Evolutionary conservation across 2,797 vertebrate genomes (phyloP), one percentile per base, ranked within the genome.

Genomic region (Borostomias antarcticus): DNA sequence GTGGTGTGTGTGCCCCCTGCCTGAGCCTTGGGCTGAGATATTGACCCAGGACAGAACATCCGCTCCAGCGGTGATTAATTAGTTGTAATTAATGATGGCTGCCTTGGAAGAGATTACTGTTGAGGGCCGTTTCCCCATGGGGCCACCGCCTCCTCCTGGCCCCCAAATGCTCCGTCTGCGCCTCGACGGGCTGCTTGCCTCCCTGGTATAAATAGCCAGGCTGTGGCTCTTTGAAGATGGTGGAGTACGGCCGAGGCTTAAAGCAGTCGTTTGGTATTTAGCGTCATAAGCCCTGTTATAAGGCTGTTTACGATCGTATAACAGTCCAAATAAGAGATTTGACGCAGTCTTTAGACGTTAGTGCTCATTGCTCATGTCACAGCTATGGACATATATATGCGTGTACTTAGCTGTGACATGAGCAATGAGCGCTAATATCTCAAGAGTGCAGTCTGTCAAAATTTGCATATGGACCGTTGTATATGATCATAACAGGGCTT

Each of bases 51-150:
- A 21, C 29, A 37, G 53, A 33, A 10, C 29, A 52, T 50, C 52
- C 45, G 57, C 66, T 64, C 54, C 68, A 62, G 58, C 54, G 56
- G 50, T 73, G 68, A 75, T 70, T 77, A 64, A 81, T 83, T 63
- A 70, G 47, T 40, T 66, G 52, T 79, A 53, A 71, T 80, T 70
- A 72, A 74, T 19, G 47, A 72, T 29, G 13, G 2, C 50, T 58
- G 59, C 60, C 64, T 66, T 73, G 30, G 67, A 62, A 28, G 50
- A 69, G 32, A 65, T 68, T 70, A 63, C 40, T 48, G 43, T 67
- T 63, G 33, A 53, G 32, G 26, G 28, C 19, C 15, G 52, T 25
- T 28, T 70, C 56, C n/a, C 62, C 57, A 32, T 32, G 69, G 63
- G 64, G 51, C 43, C 45, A 2, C 60, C 11, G 17, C 13, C 25